phyloP scores from a whole-genome alignment of 1,140 invertebrate species.

The Orius insidiosus region DNA sequence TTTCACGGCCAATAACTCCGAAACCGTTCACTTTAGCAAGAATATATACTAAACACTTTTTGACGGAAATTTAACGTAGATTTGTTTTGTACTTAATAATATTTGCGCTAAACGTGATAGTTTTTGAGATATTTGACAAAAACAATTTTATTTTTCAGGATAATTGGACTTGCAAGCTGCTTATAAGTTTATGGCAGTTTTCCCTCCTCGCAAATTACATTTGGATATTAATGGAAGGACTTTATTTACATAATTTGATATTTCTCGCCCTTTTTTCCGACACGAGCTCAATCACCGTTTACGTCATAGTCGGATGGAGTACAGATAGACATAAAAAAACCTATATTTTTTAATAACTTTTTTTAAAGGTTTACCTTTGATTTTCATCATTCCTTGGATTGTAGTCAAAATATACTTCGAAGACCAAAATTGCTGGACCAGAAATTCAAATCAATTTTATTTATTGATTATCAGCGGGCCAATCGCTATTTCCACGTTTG shows the following conservation, averaged over 20 bases:
- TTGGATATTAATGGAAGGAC: constrained; percentile 67
- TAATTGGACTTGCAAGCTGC: constrained; percentile 51
- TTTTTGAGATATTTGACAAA: too few species aligned
- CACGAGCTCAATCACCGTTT: constrained; percentile 41
- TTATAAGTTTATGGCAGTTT: constrained; percentile 50
- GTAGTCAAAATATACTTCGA: constrained; percentile 33
- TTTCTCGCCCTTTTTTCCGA: constrained; percentile 56
- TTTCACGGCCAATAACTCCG: too few species aligned
- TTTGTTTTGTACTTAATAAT: too few species aligned
- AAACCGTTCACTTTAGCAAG: too few species aligned
- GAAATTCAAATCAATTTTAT: too few species aligned
- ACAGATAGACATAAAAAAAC: too few species aligned
- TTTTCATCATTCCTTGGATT: constrained; percentile 39
- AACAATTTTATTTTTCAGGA: constrained; percentile 23
- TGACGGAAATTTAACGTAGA: too few species aligned
- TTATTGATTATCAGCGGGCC: too few species aligned
- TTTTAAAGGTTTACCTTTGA: constrained; percentile 32
- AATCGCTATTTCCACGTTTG: constrained; percentile 30
- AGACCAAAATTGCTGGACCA: constrained; percentile 48
- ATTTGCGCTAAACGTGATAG: too few species aligned
- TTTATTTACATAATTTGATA: constrained; percentile 63
- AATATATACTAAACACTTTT: too few species aligned
- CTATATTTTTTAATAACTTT: constrained; percentile 16
- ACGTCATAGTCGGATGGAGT: constrained; percentile 60
- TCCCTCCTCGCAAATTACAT: constrained; percentile 58